phyloP scores from a whole-genome alignment of 2,113 vertebrate species.

The Donacobius atricapilla region DNA sequence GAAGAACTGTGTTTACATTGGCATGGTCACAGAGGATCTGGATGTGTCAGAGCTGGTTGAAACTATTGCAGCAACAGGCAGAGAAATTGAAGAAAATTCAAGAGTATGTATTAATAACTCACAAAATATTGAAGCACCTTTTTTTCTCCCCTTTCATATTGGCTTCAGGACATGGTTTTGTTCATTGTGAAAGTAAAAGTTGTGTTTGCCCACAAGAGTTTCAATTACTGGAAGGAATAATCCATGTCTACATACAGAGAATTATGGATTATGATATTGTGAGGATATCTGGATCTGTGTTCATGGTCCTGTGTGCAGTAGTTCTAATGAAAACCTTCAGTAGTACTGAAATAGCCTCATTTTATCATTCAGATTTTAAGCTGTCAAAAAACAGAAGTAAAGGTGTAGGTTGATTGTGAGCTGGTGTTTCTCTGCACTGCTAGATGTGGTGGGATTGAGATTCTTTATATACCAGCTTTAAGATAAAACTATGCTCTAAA shows the following conservation, averaged over 20 bases:
- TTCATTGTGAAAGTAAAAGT: constrained; percentile 1
- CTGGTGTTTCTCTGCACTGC: not conserved
- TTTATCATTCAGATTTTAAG: not conserved
- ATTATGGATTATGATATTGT: not conserved
- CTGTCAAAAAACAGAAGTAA: not conserved
- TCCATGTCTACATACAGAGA: not conserved
- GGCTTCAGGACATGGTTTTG: constrained; percentile 6
- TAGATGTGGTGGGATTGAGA: not conserved
- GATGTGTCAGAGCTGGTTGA: constrained; percentile 85
- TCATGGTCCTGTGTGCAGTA: not conserved
- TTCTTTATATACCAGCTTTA: not conserved
- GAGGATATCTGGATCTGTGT: not conserved
- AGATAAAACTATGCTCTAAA: not conserved
- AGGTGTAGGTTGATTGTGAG: not conserved
- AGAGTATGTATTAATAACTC: constrained; percentile 76
- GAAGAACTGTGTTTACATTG: constrained; percentile 86
- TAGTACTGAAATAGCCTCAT: not conserved
- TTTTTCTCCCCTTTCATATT: not conserved
- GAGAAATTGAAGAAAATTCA: constrained; percentile 92
- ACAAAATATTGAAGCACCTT: not conserved
- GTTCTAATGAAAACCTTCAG: not conserved
- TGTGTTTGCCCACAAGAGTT: not conserved
- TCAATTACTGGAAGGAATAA: not conserved
- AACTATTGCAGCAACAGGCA: constrained; percentile 84
- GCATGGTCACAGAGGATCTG: constrained; percentile 88